These are phyloP conservation scores for Octodonta nipae DNA, from an alignment of 2,888 invertebrate species.

Conservation along the genomic window DNA sequence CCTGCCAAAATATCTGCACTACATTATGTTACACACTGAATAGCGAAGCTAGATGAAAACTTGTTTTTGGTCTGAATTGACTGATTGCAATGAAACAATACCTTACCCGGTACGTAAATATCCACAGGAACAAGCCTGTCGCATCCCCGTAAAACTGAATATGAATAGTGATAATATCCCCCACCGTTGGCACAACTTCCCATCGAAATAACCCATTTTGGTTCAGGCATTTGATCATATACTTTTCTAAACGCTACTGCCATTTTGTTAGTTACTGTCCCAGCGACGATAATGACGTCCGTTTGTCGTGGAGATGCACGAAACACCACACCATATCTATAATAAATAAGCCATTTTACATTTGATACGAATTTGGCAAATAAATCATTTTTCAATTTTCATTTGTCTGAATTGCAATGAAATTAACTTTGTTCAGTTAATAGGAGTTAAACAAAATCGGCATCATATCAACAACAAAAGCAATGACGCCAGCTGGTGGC, in stretches of 20 bases:
- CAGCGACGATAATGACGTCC: conserved; percentile 51
- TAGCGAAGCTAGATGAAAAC: no score
- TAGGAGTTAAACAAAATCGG: no score
- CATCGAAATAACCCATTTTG: conserved; percentile 64
- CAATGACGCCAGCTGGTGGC: no score
- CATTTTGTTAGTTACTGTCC: conserved; percentile 55
- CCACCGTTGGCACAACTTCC: conserved; percentile 67
- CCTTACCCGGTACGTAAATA: conserved; percentile 71
- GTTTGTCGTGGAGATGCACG: conserved; percentile 48
- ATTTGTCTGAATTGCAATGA: no score
- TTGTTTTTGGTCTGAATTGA: no score
- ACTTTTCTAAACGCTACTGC: conserved; percentile 50
- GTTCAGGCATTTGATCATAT: conserved; percentile 52
- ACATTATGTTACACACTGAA: no score
- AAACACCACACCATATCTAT: conserved; percentile 45
- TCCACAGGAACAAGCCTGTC: conserved; percentile 72
- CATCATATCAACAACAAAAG: no score
- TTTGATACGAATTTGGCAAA: no score
- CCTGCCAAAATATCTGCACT: no score
- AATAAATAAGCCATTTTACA: conserved; percentile 2
- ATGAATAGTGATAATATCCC: conserved; percentile 66
- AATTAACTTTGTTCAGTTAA: no score
- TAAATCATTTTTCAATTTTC: no score
- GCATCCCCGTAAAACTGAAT: conserved; percentile 62
- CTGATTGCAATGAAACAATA: not conserved